Conservation (phyloP, 2,888 invertebrate genomes). For the Aricia artaxerxes region DNA sequence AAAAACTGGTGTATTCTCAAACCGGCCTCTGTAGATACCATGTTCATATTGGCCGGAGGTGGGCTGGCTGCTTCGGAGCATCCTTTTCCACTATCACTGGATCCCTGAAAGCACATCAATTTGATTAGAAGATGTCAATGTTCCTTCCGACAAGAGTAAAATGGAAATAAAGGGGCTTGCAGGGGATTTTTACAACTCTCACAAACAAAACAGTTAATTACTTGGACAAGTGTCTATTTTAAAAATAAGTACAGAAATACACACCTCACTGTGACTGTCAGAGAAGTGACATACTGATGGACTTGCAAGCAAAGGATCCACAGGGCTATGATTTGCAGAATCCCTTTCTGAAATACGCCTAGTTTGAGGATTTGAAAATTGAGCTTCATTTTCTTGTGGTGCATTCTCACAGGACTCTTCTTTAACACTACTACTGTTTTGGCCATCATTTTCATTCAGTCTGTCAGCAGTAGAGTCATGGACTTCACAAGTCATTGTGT, state of each 20-base stretch:
- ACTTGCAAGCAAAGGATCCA: conserved; percentile 85
- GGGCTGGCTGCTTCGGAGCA: conserved; percentile 87
- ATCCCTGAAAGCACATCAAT: conserved; percentile 75
- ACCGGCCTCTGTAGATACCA: conserved; percentile 68
- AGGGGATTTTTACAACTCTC: background rate
- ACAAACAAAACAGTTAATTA: background rate
- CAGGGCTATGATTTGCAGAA: conserved; percentile 89
- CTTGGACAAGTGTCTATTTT: background rate
- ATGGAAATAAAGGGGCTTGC: background rate
- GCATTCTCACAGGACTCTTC: conserved; percentile 61
- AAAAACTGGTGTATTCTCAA: conserved; percentile 86
- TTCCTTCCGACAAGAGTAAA: background rate
- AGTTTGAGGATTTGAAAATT: conserved; percentile 62
- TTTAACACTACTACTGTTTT: conserved; percentile 59
- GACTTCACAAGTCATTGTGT: conserved; percentile 54
- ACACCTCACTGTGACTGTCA: conserved; percentile 85
- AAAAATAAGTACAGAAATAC: conserved; percentile 27
- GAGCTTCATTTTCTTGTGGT: conserved; percentile 55
- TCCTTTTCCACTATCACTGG: conserved; percentile 92
- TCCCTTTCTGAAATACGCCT: conserved; percentile 80
- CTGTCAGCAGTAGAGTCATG: conserved; percentile 48
- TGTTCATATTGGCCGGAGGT: conserved; percentile 81
- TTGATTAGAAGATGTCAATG: background rate
- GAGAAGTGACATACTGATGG: conserved; percentile 85
- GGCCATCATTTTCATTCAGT: conserved; percentile 53